Percentiles rank a stretch among this genome's conserved stretches.
Conservation (phyloP, 23 tunicate species). For the Trididemnum nubilum region DNA sequence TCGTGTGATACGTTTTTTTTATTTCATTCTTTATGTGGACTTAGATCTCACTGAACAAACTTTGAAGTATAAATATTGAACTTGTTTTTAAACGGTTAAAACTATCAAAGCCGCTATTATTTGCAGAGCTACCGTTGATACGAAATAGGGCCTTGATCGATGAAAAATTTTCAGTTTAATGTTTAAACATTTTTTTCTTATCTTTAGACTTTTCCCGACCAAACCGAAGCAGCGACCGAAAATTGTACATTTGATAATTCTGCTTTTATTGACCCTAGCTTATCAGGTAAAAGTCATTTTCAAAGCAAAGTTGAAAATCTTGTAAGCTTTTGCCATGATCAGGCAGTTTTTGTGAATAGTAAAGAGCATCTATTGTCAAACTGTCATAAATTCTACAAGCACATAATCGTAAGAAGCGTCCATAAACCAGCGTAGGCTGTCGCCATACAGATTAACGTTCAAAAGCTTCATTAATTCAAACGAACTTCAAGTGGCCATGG, state of each 20-base stretch:
- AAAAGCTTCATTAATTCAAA: background rate
- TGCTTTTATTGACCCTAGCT: background rate
- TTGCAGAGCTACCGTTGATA: background rate
- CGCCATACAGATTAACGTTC: background rate
- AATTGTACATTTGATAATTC: background rate
- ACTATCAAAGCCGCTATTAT: background rate
- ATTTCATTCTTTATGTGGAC: no score
- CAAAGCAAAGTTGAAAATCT: background rate
- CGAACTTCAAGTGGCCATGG: background rate
- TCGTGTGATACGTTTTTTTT: no score
- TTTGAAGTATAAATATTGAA: no score
- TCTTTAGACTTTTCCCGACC: background rate
- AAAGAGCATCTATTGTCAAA: no score
- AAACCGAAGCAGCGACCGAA: background rate
- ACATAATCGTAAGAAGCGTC: background rate
- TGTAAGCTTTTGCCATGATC: background rate
- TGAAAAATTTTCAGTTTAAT: background rate
- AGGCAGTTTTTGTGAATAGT: no score
- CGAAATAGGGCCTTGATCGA: background rate
- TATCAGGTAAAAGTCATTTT: background rate
- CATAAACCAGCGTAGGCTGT: background rate
- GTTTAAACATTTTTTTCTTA: background rate
- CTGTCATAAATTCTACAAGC: background rate
- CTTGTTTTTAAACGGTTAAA: no score
- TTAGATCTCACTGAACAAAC: background rate